Base-by-base conservation (phyloP, 2,797 vertebrate species). In the Rhynchonycteris naso region DNA sequence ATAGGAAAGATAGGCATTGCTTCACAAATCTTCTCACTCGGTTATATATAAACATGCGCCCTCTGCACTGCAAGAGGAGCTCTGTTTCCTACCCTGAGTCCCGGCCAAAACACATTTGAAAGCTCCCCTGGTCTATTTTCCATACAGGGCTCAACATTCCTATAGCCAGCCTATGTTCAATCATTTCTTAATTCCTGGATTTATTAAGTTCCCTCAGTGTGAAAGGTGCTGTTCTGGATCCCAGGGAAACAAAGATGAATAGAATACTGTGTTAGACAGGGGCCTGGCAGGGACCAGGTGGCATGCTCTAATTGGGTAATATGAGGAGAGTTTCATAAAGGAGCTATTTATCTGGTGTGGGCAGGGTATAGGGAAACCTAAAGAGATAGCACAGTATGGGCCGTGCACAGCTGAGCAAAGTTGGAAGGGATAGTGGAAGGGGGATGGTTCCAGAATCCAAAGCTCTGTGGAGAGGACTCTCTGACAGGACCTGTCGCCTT, bases 211-310 rank as follows among this genome's bases (percentile, higher is more conserved):
- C 16, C 54, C 18, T 0, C 63, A 38, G 43, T 59, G 19, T 63
- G 78, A 88, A 86, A 88, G 76, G 88, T 28, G 9, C 69, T 58
- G 69, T 90, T 83, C 30, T 71, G 81, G 28, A 66, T 76, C 81
- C 63, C 8, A 13, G 24, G 56, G 63, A 26, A 72, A 91, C 76
- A 94, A 59, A 69, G 78, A 68, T 94, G 88, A 97, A 92, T 76
- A 61, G 74, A 65, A 66, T 54, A 15, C 63, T 71, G 75, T 87
- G 83, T 79, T 69, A 22, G 33, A 54, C 65, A 24, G 6, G 85
- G 66, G 33, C 71, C 68, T 6, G n/a, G 90, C 61, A 24, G 68
- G 72, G 56, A 26, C 72, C 95, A 85, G 86, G 80, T 65, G 76
- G 85, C 75, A 75, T 0, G 2, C 26, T 80, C 47, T 71, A 87